phyloP scores from a whole-genome alignment of 2,113 vertebrate genomes.

The Podilymbus podiceps region DNA sequence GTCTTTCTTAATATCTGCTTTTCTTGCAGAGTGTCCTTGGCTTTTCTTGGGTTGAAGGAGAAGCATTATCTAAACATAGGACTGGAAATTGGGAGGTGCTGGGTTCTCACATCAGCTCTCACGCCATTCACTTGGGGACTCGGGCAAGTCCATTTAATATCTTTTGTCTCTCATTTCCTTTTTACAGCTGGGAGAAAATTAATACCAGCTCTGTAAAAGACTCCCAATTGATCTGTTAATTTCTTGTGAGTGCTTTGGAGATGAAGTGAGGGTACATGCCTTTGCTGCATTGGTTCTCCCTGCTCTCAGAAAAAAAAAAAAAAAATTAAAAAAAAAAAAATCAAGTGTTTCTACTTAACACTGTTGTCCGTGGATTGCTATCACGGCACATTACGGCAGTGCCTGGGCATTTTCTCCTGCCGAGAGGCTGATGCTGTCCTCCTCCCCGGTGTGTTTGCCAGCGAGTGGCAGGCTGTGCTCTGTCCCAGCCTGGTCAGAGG shows the following conservation, averaged over 20 bases:
- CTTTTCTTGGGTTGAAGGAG: constrained; percentile 24
- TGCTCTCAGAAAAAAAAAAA: neutral
- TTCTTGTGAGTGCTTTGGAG: constrained; percentile 41
- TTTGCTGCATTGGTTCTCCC: neutral
- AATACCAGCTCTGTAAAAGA: constrained; percentile 48
- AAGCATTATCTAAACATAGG: neutral
- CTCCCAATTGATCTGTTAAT: constrained; percentile 67
- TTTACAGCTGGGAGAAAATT: constrained; percentile 52
- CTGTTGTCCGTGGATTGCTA: neutral
- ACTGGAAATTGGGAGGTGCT: neutral
- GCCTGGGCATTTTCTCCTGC: neutral
- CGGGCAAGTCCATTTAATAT: constrained; percentile 52
- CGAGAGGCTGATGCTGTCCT: fast-evolving
- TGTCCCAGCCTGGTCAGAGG: neutral
- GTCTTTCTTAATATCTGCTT: neutral
- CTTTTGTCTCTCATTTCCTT: constrained; percentile 47
- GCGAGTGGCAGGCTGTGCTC: neutral
- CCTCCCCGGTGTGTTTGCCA: neutral
- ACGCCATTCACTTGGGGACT: neutral
- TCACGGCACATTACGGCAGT: fast-evolving
- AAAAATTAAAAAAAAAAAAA: too few species aligned
- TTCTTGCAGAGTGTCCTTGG: constrained; percentile 1
- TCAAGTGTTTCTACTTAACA: neutral
- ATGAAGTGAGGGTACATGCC: neutral
- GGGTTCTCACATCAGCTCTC: neutral